These are phyloP conservation scores for Pedionomus torquatus DNA, from an alignment of 2,113 vertebrate species.

Conservation along the genomic window DNA sequence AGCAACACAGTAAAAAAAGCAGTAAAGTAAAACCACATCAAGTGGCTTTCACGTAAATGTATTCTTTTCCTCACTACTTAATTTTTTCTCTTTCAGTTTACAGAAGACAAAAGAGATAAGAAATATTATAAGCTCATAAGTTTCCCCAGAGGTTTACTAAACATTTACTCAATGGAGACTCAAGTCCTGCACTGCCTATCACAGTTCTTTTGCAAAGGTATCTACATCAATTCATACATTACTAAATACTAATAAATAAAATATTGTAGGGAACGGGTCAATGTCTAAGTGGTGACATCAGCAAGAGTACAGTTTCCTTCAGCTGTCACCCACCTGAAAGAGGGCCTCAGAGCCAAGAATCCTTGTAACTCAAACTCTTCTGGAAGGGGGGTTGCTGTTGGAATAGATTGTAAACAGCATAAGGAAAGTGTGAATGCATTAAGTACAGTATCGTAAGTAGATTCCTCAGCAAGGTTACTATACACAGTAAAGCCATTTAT, in stretches of 20 bases:
- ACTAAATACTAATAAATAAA: background rate
- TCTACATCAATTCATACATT: background rate
- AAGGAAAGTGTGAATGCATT: background rate
- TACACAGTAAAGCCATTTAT: background rate
- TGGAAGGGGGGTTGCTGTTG: conserved; percentile 88
- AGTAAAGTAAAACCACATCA: background rate
- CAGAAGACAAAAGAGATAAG: background rate
- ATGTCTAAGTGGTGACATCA: background rate
- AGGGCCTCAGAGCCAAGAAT: conserved; percentile 94
- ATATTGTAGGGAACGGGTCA: background rate
- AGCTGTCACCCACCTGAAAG: conserved; percentile 83
- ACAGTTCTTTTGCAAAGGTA: background rate
- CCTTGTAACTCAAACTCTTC: conserved; percentile 99
- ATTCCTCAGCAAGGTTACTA: background rate
- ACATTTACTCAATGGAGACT: background rate
- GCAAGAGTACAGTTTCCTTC: background rate
- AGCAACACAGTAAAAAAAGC: background rate
- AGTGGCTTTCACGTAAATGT: background rate
- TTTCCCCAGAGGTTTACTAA: background rate
- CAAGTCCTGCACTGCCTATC: background rate
- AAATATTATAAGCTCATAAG: background rate
- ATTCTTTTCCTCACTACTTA: background rate
- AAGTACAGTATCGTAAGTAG: background rate
- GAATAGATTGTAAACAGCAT: conserved; percentile 23
- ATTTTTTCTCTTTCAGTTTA: background rate